Base-by-base conservation (phyloP, 30 jellyfish, hydroid and myxozoan genomes). In the Phacellophora camtschatica region DNA sequence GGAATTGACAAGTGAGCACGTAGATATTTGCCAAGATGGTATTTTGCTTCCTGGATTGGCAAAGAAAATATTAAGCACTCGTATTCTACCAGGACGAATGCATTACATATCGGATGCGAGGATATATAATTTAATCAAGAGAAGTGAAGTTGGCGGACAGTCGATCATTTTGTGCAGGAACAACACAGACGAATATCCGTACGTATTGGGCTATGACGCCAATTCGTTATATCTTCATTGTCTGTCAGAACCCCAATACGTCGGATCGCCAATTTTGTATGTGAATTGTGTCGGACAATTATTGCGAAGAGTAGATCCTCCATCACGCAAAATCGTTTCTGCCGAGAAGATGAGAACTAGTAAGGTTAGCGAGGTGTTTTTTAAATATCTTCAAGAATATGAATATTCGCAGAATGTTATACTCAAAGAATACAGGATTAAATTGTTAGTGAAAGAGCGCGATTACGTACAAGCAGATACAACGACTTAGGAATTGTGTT, bases 121-220 rank as follows among this genome's bases (percentile, higher is more conserved):
- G 57, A 43, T 43, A 1, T 43, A 11, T 5, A 43, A 43, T 11
- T 22, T 28, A 19, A 29, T 73, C 12, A 32, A 45, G 9, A 8
- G 29, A 6, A 24, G 29, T 16, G 83, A 69, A 24, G 69, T 69
- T 22, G 83, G 83, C 2, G 83, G 83, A 1, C 83, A 69, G 27
- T 69, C 83, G 13, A 43, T 69, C 6, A 48, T 69, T 1, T 41
- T 45, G 25, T 42, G 55, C 10, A 42, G 83, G 27, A 51, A 46
- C 32, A 69, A 69, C 29, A 33, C 27, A 20, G 34, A 45, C 19
- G 23, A 39, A 23, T 65, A 66, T 66, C 81, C 81, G 13, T 39
- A 41, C 36, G 27, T 69, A 8, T 20, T 37, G 43, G 83, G 83
- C 20, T 69, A 19, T 29, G 70, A 69, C 30, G 65, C 69, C 2